Evolutionary conservation across 2,797 vertebrate genomes (phyloP).

Genomic region (Sitta carolinensis): DNA sequence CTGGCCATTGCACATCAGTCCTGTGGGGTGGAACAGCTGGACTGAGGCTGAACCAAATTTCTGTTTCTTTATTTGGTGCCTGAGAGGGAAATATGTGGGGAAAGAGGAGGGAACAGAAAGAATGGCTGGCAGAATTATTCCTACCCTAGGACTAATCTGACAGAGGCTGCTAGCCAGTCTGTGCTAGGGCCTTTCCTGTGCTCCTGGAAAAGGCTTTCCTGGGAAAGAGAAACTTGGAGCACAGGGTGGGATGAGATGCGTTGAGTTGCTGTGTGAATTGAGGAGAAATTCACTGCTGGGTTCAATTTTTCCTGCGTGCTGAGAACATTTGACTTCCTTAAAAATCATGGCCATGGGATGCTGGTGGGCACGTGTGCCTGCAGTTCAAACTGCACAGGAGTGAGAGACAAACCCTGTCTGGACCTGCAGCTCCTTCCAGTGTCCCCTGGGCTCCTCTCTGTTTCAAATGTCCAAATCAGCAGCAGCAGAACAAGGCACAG

Average conservation of each 20-base stretch:
- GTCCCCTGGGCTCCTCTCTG: not conserved
- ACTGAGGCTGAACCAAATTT: not conserved
- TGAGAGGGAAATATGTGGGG: not conserved
- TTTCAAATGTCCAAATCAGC: not conserved
- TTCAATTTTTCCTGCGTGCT: rapidly evolving
- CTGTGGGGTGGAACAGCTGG: not conserved
- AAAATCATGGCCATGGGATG: rapidly evolving
- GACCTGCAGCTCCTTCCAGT: not conserved
- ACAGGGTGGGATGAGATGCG: not conserved
- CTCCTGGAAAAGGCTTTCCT: not conserved
- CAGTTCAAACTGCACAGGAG: not conserved
- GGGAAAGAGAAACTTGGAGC: not conserved
- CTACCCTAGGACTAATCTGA: not conserved
- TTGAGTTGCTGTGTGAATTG: not conserved
- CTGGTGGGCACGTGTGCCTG: not conserved
- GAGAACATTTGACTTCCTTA: not conserved
- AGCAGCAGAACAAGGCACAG: not conserved
- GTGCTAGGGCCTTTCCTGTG: not conserved
- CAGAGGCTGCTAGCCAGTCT: not conserved
- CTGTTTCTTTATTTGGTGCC: not conserved
- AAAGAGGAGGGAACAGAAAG: not conserved
- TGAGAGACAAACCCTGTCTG: rapidly evolving
- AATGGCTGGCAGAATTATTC: not conserved
- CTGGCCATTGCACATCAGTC: rapidly evolving
- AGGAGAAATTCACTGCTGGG: rapidly evolving